These are phyloP conservation scores for Hemibagrus guttatus DNA, from an alignment of 2,797 vertebrate genomes.

Conservation along the genomic window DNA sequence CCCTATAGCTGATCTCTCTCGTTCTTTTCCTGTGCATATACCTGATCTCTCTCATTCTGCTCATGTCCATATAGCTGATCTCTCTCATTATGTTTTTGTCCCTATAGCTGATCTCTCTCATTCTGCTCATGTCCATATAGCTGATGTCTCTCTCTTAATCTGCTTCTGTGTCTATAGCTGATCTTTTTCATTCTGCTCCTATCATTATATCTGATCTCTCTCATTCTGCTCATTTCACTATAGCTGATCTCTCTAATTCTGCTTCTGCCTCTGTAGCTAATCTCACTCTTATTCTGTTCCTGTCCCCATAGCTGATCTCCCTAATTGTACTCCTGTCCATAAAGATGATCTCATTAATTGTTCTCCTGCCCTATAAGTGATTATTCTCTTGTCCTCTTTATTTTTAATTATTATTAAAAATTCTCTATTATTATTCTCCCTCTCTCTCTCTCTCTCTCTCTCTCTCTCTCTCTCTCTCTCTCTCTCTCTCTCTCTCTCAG, in stretches of 20 bases:
- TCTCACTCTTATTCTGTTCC: not conserved
- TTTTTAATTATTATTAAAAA: no score
- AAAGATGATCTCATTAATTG: not conserved
- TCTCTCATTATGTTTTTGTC: not conserved
- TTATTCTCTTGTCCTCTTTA: no score
- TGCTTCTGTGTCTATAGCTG: not conserved
- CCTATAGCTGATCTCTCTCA: not conserved
- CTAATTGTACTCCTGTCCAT: not conserved
- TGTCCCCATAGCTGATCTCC: not conserved
- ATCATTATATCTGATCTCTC: no score
- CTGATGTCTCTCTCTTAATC: no score
- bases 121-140: not conserved
- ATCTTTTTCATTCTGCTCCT: not conserved
- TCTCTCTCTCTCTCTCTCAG: no score
- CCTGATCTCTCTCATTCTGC: not conserved
- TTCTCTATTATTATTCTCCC: no score
- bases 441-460: no score
- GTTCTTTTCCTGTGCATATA: not conserved
- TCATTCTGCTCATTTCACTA: not conserved
- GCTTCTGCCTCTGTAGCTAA: not conserved
- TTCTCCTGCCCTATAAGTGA: not conserved
- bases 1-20: not conserved
- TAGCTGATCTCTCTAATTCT: not conserved
- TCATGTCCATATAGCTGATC: not conserved
- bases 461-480: no score